A percentile compares a stretch with the other conserved stretches of the same genome.
Evolutionary conservation across 2,797 vertebrate genomes (phyloP).

Genomic region (Nannoperca obscura): DNA sequence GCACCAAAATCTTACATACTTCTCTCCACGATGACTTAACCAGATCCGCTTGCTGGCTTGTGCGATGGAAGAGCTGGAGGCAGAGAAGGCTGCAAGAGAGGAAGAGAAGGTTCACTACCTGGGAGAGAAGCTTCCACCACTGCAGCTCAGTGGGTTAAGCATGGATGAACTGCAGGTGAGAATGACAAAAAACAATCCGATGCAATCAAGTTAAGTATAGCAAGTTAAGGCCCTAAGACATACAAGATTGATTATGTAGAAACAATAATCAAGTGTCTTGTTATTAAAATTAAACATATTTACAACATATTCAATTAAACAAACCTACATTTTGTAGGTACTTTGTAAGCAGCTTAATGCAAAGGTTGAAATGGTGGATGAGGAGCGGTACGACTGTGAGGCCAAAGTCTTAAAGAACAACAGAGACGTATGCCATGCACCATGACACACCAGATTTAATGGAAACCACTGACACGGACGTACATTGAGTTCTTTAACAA

Average conservation of each 20-base stretch:
- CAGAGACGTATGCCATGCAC: conserved; percentile 72
- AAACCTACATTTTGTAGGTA: too few species aligned
- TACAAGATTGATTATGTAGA: not conserved
- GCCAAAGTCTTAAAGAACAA: conserved; percentile 81
- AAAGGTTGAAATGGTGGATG: conserved; percentile 77
- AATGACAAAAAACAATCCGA: not conserved
- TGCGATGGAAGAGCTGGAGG: conserved; percentile 88
- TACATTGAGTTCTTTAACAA: not conserved
- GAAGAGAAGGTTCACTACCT: conserved; percentile 89
- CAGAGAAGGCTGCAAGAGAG: conserved; percentile 85
- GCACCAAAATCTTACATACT: not conserved
- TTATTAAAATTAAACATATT: not conserved
- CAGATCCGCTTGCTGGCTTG: conserved; percentile 93
- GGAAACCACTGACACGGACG: not conserved
- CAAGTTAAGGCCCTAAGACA: not conserved
- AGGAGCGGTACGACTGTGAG: conserved; percentile 82
- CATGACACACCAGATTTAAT: not conserved
- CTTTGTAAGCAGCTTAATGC: conserved; percentile 77
- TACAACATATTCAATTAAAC: too few species aligned
- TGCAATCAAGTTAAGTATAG: not conserved
- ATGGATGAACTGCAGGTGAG: conserved; percentile 88
- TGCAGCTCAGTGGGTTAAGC: conserved; percentile 87
- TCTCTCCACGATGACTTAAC: not conserved
- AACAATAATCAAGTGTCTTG: not conserved
- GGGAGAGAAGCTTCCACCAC: conserved; percentile 84